Conservation (phyloP, 2,797 vertebrate species). For the Tauraco hartlaubi region DNA sequence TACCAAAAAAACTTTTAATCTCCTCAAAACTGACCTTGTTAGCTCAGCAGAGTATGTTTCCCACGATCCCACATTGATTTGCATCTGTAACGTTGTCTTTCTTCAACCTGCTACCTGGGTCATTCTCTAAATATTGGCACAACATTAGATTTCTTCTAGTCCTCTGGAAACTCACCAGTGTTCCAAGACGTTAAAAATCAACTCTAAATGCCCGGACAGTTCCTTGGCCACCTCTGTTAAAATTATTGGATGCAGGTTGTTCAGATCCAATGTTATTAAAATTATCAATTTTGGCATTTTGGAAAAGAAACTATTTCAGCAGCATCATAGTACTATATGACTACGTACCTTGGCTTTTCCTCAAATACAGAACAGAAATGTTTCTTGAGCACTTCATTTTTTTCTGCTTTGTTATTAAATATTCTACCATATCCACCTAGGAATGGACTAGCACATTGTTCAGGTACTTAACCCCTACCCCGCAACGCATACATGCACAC, state of each 20-base stretch:
- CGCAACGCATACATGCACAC: neutral
- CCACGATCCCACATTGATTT: neutral
- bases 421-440: neutral
- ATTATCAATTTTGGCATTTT: neutral
- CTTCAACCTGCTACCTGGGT: neutral
- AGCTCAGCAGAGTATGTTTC: neutral
- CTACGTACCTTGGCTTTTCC: neutral
- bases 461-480: neutral
- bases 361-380: neutral
- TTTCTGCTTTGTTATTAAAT: neutral
- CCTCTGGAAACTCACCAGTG: neutral
- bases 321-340: neutral
- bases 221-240: slow-evolving; percentile 25
- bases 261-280: neutral
- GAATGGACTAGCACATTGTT: neutral
- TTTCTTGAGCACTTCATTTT: neutral
- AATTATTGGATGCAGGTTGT: neutral
- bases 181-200: neutral
- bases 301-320: neutral
- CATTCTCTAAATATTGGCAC: neutral
- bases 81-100: neutral
- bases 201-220: neutral
- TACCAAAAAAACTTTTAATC: neutral
- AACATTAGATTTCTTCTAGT: neutral
- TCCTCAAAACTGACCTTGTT: neutral